Conservation (phyloP, 1,140 invertebrate genomes). For the Ylistrum balloti region DNA sequence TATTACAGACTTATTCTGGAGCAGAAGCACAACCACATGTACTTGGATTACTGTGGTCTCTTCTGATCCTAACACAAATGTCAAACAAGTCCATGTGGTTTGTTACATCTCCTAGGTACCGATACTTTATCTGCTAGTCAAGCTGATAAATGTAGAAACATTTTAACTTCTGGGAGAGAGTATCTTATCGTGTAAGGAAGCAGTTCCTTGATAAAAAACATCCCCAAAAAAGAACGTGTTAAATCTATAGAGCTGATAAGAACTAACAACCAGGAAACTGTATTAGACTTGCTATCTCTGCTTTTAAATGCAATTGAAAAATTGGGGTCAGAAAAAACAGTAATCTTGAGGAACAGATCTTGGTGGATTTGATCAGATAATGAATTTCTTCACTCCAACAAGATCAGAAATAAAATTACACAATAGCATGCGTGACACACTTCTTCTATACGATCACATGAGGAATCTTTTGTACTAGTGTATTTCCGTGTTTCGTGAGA, state of each 20-base stretch:
- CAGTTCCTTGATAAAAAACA: constrained; percentile 35
- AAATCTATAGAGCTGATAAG: constrained; percentile 27
- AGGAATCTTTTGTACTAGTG: neutral
- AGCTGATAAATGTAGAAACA: constrained; percentile 19
- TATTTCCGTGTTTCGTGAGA: constrained; percentile 22
- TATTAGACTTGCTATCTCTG: neutral
- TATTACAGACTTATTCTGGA: no score
- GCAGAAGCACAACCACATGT: neutral
- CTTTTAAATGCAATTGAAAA: constrained; percentile 42
- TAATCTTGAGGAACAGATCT: neutral
- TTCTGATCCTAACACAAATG: neutral
- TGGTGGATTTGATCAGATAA: neutral
- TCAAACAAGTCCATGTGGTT: constrained; percentile 25
- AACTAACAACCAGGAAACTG: neutral
- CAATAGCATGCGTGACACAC: neutral
- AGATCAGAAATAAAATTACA: constrained; percentile 29
- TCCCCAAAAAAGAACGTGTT: constrained; percentile 32
- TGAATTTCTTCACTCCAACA: neutral
- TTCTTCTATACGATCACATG: neutral
- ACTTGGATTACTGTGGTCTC: neutral
- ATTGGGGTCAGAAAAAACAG: neutral
- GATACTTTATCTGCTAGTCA: neutral
- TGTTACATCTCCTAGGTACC: neutral
- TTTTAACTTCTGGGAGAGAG: constrained; percentile 14
- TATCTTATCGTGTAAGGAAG: constrained; percentile 17